Evolutionary conservation across 37 sponge, comb jelly and placozoan species (phyloP).

Genomic region (Oopsacas minuta): DNA sequence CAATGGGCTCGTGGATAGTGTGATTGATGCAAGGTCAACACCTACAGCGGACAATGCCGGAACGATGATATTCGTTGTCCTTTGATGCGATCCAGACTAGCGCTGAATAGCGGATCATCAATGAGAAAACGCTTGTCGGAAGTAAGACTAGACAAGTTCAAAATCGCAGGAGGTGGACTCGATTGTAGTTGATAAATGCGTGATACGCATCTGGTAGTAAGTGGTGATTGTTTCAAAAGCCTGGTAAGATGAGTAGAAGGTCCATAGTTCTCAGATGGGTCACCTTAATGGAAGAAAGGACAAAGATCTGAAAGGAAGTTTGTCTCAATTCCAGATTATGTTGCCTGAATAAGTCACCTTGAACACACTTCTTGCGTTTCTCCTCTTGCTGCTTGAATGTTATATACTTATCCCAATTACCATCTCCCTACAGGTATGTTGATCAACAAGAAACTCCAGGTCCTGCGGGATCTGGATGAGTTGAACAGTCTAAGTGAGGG

Average conservation of each 20-base stretch:
- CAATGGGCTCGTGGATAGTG: not conserved
- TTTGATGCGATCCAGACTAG: not conserved
- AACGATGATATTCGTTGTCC: not conserved
- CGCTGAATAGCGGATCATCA: not conserved
- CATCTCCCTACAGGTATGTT: not conserved
- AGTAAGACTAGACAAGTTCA: not conserved
- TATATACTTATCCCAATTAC: not conserved
- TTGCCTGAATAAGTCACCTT: not conserved
- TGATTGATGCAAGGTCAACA: not conserved
- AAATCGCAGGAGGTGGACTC: not conserved
- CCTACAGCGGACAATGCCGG: not conserved
- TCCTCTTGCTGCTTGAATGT: not conserved
- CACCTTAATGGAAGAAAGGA: not conserved
- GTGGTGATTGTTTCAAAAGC: not conserved
- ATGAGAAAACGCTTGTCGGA: not conserved
- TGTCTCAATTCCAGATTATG: not conserved
- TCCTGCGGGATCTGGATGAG: conserved; percentile 7
- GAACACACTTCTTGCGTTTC: not conserved
- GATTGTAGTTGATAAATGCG: not conserved
- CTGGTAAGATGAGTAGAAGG: not conserved
- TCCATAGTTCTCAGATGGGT: conserved; percentile 6
- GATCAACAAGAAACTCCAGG: conserved; percentile 17
- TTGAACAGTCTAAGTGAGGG: conserved; percentile 15
- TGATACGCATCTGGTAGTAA: not conserved
- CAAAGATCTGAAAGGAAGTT: conserved; percentile 4